A percentile compares a stretch with the other conserved stretches of the same genome.
Conservation (phyloP, 2,113 vertebrate species). For the Lontra canadensis region DNA sequence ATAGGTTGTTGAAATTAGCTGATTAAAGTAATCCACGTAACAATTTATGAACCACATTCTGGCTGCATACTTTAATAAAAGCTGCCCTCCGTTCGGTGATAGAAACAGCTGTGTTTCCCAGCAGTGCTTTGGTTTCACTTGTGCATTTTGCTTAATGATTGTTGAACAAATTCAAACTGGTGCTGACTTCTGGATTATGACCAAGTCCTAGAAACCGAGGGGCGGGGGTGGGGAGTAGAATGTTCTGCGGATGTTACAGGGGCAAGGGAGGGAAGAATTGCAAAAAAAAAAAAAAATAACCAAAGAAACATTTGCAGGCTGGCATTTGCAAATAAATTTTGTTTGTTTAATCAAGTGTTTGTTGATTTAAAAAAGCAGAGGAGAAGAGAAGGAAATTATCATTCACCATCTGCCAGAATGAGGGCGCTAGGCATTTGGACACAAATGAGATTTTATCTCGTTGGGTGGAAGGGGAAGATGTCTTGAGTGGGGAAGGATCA, state of each 20-base stretch:
- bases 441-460: not conserved
- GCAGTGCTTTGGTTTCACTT: not conserved
- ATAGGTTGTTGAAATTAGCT: slow-evolving; percentile 3
- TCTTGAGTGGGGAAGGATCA: not conserved
- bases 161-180: not conserved
- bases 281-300: not conserved
- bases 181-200: not conserved
- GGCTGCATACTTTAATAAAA: slow-evolving; percentile 47
- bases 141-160: slow-evolving; percentile 1
- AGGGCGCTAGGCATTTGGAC: not conserved
- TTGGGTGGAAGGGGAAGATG: not conserved
- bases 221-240: rapidly evolving
- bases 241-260: not conserved
- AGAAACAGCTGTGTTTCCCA: not conserved
- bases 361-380: not conserved
- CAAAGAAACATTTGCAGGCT: not conserved
- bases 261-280: not conserved
- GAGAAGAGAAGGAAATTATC: not conserved
- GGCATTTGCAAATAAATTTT: slow-evolving; percentile 37
- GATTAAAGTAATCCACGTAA: not conserved
- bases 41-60: not conserved
- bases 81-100: not conserved
- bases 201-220: not conserved
- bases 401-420: not conserved
- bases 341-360: slow-evolving; percentile 1